A percentile compares a stretch with the other conserved stretches of the same genome.
Conservation (phyloP, 2,113 vertebrate species). For the Tympanuchus pallidicinctus region DNA sequence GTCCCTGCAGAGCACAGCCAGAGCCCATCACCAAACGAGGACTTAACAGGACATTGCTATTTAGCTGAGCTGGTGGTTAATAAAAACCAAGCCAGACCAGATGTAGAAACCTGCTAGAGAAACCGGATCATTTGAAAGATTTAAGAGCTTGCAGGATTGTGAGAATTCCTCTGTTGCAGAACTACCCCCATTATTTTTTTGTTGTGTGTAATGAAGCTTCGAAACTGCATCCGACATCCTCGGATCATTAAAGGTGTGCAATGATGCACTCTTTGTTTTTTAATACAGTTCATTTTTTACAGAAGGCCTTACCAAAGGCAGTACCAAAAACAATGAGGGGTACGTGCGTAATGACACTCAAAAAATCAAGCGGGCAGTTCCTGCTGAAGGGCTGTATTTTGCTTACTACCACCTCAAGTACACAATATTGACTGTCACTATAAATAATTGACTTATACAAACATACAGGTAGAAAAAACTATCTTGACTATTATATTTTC, state of each 20-base stretch:
- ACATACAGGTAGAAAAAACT: not conserved
- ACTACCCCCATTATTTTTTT: not conserved
- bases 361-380: not conserved
- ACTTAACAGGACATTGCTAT: not conserved
- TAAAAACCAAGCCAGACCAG: not conserved
- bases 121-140: not conserved
- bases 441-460: slow-evolving; percentile 7
- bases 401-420: not conserved
- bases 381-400: not conserved
- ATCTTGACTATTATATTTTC: not conserved
- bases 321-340: not conserved
- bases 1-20: not conserved
- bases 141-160: slow-evolving; percentile 5
- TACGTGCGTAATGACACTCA: not conserved
- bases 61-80: not conserved
- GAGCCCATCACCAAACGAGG: not conserved
- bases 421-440: not conserved
- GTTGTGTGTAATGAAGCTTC: not conserved
- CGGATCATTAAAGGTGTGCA: not conserved
- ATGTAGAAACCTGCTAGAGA: slow-evolving; percentile 34
- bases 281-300: not conserved
- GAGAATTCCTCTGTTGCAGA: slow-evolving; percentile 21
- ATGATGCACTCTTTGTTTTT: not conserved
- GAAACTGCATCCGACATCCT: not conserved
- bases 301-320: rapidly evolving